phyloP scores from a whole-genome alignment of 2,797 vertebrate species.

The Danio choprae region DNA sequence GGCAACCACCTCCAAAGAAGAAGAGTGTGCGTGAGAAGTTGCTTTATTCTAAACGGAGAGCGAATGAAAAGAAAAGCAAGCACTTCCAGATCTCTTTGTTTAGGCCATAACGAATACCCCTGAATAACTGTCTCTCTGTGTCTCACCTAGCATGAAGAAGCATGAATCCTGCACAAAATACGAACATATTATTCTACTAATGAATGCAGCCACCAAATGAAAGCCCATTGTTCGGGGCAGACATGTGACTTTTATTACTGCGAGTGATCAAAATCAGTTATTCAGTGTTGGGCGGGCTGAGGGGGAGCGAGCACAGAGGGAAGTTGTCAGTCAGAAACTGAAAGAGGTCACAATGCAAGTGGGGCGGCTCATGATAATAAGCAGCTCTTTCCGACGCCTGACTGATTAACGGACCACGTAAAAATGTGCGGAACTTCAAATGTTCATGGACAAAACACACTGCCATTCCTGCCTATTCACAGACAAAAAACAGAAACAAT shows the following conservation, averaged over 20 bases:
- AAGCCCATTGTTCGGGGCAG: slow-evolving; percentile 44
- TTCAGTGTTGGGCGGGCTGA: slow-evolving; percentile 16
- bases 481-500: slow-evolving; percentile 9
- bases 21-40: slow-evolving; percentile 49
- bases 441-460: slow-evolving; percentile 16
- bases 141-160: slow-evolving; percentile 32
- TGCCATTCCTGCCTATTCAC: slow-evolving; percentile 15
- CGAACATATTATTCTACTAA: slow-evolving; percentile 21
- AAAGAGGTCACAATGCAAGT: slow-evolving; percentile 34
- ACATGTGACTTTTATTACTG: slow-evolving; percentile 53
- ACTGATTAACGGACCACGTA: slow-evolving; percentile 27
- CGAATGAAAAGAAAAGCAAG: slow-evolving; percentile 48
- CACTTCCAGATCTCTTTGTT: slow-evolving; percentile 35
- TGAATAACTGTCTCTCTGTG: slow-evolving; percentile 32
- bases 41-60: slow-evolving; percentile 24
- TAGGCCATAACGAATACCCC: slow-evolving; percentile 29
- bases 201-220: slow-evolving; percentile 44
- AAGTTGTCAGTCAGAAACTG: slow-evolving; percentile 43
- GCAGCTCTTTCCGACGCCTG: slow-evolving; percentile 34
- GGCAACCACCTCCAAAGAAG: slow-evolving; percentile 26
- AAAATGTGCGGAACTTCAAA: slow-evolving; percentile 24
- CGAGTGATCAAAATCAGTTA: slow-evolving; percentile 43
- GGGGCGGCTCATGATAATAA: slow-evolving; percentile 39
- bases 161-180: slow-evolving; percentile 30
- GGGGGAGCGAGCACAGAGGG: slow-evolving; percentile 43